Evolutionary conservation across 2,113 vertebrate genomes (phyloP), one percentile per base, ranked within the genome.

Genomic region (Sterrhoptilus dennistouni): DNA sequence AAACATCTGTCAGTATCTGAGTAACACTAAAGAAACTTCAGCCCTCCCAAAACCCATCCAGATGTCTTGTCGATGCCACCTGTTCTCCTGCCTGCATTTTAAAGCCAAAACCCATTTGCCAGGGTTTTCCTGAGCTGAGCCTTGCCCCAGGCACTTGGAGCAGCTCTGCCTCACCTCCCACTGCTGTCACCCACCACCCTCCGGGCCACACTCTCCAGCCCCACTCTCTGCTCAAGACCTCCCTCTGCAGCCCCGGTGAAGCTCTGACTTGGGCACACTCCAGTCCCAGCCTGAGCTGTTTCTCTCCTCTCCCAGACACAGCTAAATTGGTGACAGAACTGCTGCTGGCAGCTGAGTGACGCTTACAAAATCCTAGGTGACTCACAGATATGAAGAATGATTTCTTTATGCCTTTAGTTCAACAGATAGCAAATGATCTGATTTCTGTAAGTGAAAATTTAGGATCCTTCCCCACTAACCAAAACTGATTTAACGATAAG

Each of bases 301-400:
- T 35, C 47, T 44, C 60, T 82, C 53, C 44, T 83, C 79, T 94
- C 33, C 63, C 83, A 86, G 71, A 50, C 83, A 77, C 47, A 77
- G 83, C 85, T 92, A 35, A 86, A 88, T 83, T 9, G 13, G 89
- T 85, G 75, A 88, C 79, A 54, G 38, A 90, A 65, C 79, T 90
- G 75, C 82, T 94, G 90, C 71, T 88, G 92, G 92, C 90, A 92
- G 88, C 84, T 66, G 42, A 96, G 54, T 10, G 66, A 77, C 0
- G 0, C 78, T 89, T n/a, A 52, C 33, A 72, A 83, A 92, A 92
- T 54, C 79, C 18, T 38, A 77, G 61, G 16, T 29, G 70, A 94
- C 69, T 88, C 22, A 54, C 40, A 75, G 75, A 93, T 76, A 88
- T 2, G 31, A 79, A 72, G 59, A 80, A 65, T 66, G 29, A 85